Base-by-base conservation (phyloP, 1,140 invertebrate species). In the Drosophila lini region DNA sequence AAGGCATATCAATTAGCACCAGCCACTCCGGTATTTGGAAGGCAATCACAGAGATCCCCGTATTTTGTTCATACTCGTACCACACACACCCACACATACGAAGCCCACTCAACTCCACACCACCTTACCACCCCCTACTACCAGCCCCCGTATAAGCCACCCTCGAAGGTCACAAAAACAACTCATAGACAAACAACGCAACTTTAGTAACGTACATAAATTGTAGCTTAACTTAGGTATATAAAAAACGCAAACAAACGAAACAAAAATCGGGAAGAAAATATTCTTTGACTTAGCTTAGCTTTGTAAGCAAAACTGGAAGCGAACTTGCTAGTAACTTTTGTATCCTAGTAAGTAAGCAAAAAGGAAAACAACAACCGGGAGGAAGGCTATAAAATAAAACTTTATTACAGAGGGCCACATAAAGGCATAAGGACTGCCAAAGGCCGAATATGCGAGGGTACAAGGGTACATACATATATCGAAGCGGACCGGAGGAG, bases 391-490 rank as follows among this genome's bases (percentile, higher is more conserved):
- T 76, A 78, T 73, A 80, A 84, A 89, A 74, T 89, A 74, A 84
- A 88, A 89, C 84, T 88, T 80, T 88, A 80, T 89, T 89, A 55
- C 84, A 88, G 83, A 70, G 45, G 58, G 60, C 61, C 28, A n/a
- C 78, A 73, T 74, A 78, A 74, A 67, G 56, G 42, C 50, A 71
- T 71, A 70, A 71, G 67, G 68, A 71, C 65, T 50, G 52, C 64
- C 65, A 41, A 41, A 52, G 52, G 52, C 52, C 52, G 34, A 60
- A 48, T 59, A 40, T 57, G 16, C 47, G 28, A 32, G 48, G 48
- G 48, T 32, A 50, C 48, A 50, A 13, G 64, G 60, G 36, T 61
- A 28, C 25, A 28, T 28, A 28, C 25, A 5, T 61, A 9, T 36
- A 53, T 38, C 32, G 22, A 16, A 38, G 32, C 32, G 50, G 50